Evolutionary conservation across 1,140 invertebrate genomes (phyloP), one percentile per base, ranked within the genome.

Genomic region (Aleiodes sp.): DNA sequence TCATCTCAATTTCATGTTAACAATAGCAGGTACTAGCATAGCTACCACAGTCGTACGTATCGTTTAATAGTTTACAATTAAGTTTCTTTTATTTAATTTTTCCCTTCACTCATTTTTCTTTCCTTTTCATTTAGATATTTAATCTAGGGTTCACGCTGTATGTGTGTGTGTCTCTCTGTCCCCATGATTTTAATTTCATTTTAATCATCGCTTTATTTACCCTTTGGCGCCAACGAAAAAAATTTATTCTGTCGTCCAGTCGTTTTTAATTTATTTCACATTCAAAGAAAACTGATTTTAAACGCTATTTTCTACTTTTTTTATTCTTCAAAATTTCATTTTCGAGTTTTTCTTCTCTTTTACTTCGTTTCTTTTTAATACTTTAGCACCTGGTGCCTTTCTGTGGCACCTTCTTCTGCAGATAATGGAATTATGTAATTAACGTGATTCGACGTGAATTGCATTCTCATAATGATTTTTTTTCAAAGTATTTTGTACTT

Each of bases 1-100:
- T 31, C 65, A 35, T 59, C 70, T 71, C 24, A 52, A 69, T 73
- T 24, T 59, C 68, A 70, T 59, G n/a, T 83, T 85, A 84, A 85
- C 80, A 85, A 84, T 85, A 86, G 82, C 84, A 86, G 84, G 84
- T 86, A 86, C 84, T 85, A 85, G 84, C 83, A 85, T 86, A 86
- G 84, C 83, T 86, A 86, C 82, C 84, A 86, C 84, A 85, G 84
- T 84, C 83, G 83, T 85, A 86, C 84, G 82, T 84, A 84, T 86
- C 84, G 80, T 84, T 43, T 84, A 82, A 84, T 82, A 84, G 83
- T 85, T n/a, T 83, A 83, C 73, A 82, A 81, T 84, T 83, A 82
- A 81, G 78, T 79, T 84, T 80, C 80, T 64, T 64, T 64, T 24
- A 2, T 33, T 14, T 31, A 10, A 21, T 26, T 8, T 28, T 10